These are phyloP conservation scores for Sebastes dallii DNA, from an alignment of 2,797 vertebrate genomes.

Conservation along the genomic window DNA sequence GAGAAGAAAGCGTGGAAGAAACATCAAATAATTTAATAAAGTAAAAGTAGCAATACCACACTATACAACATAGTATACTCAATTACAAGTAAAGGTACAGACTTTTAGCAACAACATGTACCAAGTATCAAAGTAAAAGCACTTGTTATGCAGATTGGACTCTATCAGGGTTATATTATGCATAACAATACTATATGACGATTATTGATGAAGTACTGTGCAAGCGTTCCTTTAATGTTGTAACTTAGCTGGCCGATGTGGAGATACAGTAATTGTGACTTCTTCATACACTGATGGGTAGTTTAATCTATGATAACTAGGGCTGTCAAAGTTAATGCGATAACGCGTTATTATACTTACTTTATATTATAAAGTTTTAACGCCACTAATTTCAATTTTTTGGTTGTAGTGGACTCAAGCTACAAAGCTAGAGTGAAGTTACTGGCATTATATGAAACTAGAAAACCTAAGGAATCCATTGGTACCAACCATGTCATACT, in stretches of 20 bases:
- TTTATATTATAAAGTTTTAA: too few relatives aligned
- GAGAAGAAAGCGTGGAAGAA: neutral
- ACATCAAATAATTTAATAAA: neutral
- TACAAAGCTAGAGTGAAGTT: too few relatives aligned
- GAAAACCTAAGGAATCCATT: too few relatives aligned
- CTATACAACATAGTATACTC: neutral
- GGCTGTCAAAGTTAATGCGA: too few relatives aligned
- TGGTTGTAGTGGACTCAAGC: fast-evolving
- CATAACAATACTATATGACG: neutral
- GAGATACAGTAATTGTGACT: neutral
- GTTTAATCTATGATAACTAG: neutral
- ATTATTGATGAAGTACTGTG: neutral
- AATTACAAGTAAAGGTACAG: neutral
- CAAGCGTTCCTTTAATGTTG: neutral
- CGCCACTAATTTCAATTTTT: fast-evolving
- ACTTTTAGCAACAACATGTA: neutral
- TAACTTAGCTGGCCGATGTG: fast-evolving
- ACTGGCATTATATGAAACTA: too few relatives aligned
- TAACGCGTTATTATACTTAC: too few relatives aligned
- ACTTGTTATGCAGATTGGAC: neutral
- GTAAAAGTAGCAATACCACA: neutral
- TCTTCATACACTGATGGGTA: neutral
- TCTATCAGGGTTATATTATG: neutral
- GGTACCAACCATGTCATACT: too few relatives aligned
- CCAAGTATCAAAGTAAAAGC: neutral